phyloP scores from a whole-genome alignment of 2,888 invertebrate species.

The Malthinus seriepunctatus region DNA sequence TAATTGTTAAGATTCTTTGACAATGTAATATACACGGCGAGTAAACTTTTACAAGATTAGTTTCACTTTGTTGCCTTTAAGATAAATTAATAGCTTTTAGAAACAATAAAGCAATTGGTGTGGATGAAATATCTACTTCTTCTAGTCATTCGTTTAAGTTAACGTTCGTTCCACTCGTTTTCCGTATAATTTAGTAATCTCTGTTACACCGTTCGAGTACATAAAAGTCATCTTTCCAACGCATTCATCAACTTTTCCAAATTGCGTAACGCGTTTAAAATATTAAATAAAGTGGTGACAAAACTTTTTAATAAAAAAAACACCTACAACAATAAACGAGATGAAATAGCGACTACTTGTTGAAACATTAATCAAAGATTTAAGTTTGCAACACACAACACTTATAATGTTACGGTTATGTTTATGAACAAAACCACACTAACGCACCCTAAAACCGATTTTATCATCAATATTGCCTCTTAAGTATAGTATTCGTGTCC shows the following conservation, averaged over 20 bases:
- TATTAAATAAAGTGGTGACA: conserved; percentile 12
- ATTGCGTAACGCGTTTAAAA: conserved; percentile 26
- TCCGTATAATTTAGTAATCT: conserved; percentile 39
- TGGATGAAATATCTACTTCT: conserved; percentile 40
- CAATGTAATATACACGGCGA: conserved; percentile 12
- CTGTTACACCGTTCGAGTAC: conserved; percentile 35
- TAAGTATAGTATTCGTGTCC: no score
- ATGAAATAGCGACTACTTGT: no score
- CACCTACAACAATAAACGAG: not conserved
- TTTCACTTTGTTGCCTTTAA: conserved; percentile 36
- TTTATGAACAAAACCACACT: no score
- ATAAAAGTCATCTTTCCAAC: conserved; percentile 35
- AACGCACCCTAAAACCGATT: no score
- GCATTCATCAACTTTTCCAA: conserved; percentile 34
- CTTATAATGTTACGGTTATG: no score
- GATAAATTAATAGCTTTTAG: conserved; percentile 41
- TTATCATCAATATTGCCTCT: no score
- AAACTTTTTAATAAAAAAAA: conserved; percentile 8
- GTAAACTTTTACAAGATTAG: conserved; percentile 34
- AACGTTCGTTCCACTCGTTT: conserved; percentile 38
- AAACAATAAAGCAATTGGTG: conserved; percentile 43
- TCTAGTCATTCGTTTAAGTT: conserved; percentile 28
- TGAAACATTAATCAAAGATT: no score
- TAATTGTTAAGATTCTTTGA: conserved; percentile 4
- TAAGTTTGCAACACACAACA: no score